These are phyloP conservation scores for Cacatua alba DNA, from an alignment of 2,113 vertebrate species.

Conservation along the genomic window DNA sequence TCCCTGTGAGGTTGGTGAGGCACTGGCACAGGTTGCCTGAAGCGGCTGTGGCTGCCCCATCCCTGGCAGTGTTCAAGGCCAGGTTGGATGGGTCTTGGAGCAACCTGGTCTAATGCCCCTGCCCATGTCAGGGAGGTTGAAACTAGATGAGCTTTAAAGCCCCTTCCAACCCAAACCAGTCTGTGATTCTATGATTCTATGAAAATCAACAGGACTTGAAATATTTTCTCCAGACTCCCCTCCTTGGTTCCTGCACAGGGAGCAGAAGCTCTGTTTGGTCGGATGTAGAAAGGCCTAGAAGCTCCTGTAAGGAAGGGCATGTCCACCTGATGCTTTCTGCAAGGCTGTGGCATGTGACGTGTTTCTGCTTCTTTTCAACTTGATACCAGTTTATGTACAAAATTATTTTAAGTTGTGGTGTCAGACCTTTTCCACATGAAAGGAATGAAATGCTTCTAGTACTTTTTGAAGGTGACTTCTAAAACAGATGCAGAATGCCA, in stretches of 20 bases:
- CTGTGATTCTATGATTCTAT: not conserved
- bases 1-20: not conserved
- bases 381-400: not conserved
- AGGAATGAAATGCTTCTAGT: not conserved
- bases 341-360: not conserved
- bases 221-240: not conserved
- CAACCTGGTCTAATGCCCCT: not conserved
- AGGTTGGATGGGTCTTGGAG: not conserved
- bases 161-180: not conserved
- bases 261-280: not conserved
- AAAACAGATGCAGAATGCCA: not conserved
- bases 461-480: not conserved
- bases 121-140: not conserved
- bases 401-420: not conserved
- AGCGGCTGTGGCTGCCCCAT: not conserved
- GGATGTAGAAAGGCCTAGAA: accelerated
- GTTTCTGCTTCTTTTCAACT: not conserved
- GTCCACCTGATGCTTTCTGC: not conserved
- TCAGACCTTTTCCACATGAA: not conserved
- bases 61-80: not conserved
- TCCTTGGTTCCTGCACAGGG: not conserved
- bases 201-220: not conserved
- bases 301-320: not conserved
- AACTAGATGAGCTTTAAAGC: not conserved
- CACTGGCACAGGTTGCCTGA: not conserved